Evolutionary conservation across 2,888 invertebrate genomes (phyloP).

Genomic region (Salpingus planirostris): DNA sequence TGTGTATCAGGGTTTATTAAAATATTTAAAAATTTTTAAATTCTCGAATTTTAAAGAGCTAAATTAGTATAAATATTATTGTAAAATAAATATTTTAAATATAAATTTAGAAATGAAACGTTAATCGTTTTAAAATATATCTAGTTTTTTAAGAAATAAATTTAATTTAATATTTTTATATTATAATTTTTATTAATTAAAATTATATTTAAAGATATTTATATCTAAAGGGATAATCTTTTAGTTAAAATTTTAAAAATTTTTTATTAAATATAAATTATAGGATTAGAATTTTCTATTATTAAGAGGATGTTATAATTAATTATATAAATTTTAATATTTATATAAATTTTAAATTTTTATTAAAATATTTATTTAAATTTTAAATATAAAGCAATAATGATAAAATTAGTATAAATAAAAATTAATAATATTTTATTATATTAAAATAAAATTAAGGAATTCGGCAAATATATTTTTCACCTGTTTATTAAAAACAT

Average conservation of each 20-base stretch:
- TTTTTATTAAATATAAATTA: slow-evolving; percentile 35
- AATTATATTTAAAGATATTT: slow-evolving; percentile 3
- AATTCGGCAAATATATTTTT: slow-evolving; percentile 56
- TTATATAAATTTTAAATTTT: slow-evolving; percentile 39
- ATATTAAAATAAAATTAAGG: slow-evolving; percentile 32
- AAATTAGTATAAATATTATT: slow-evolving; percentile 51
- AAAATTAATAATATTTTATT: slow-evolving; percentile 24
- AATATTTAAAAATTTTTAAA: slow-evolving; percentile 30
- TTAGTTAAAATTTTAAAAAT: slow-evolving; percentile 9
- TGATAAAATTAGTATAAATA: slow-evolving; percentile 52
- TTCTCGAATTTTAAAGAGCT: slow-evolving; percentile 56
- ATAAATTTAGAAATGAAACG: slow-evolving; percentile 52
- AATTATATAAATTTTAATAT: slow-evolving; percentile 45
- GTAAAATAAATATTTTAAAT: slow-evolving; percentile 53
- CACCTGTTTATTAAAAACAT: slow-evolving; percentile 75
- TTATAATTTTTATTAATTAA: slow-evolving; percentile 5
- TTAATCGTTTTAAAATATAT: slow-evolving; percentile 59
- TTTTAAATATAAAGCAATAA: slow-evolving; percentile 42
- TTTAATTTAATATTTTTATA: slow-evolving; percentile 7
- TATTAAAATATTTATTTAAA: slow-evolving; percentile 41
- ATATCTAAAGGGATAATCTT: slow-evolving; percentile 16
- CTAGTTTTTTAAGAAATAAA: slow-evolving; percentile 49
- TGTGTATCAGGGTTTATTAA: slow-evolving; percentile 66
- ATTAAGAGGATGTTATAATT: slow-evolving; percentile 41
- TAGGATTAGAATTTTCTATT: slow-evolving; percentile 52